Base-by-base conservation (phyloP, 2,888 invertebrate species). In the Bombylius major region DNA sequence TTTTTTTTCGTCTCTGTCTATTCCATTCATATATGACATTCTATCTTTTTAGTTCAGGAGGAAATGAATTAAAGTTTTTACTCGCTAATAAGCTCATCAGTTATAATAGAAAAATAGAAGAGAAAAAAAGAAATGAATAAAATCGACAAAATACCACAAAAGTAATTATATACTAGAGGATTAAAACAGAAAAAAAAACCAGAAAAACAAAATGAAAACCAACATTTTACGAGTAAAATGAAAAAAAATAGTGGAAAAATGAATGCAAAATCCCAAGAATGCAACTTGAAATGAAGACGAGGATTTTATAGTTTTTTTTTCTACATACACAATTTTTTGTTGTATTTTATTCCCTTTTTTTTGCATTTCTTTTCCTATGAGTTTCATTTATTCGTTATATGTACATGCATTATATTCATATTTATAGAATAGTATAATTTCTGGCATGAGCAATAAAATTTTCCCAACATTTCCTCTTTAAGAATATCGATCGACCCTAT, bases 381-480 rank as follows among this genome's bases (percentile, higher is more conserved):
- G 11, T 42, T 42, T 42, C 11, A 11, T 11, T 11, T 42, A 11
- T 42, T 42, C 39, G 4, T 42, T 42, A 36, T 36, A 34, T 7
- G 34, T 34, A 36, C 34, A 36, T 36, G 8, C 34, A 36, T 42
- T 42, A 5, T 11, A 42, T 42, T 11, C 11, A 42, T 11, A 42
- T 11, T 8, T 42, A 42, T 11, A 23, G 12, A 11, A 42, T 42
- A 11, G 36, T 36, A 42, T 42, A 42, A 42, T 11, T 11, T 11
- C 39, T 42, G 11, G 4, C 39, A 42, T 42, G 39, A 42, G 39
- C 11, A 42, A 42, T 42, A 42, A 42, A 31, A 23, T 47, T 47
- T 39, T 53, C 36, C 46, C 44, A 50, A 45, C 36, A 54, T 50
- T 50, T 54, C 50, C 54, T 45, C 54, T 54, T 54, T 54, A 54